phyloP scores from a whole-genome alignment of 2,113 vertebrate species.

The Vidua macroura region DNA sequence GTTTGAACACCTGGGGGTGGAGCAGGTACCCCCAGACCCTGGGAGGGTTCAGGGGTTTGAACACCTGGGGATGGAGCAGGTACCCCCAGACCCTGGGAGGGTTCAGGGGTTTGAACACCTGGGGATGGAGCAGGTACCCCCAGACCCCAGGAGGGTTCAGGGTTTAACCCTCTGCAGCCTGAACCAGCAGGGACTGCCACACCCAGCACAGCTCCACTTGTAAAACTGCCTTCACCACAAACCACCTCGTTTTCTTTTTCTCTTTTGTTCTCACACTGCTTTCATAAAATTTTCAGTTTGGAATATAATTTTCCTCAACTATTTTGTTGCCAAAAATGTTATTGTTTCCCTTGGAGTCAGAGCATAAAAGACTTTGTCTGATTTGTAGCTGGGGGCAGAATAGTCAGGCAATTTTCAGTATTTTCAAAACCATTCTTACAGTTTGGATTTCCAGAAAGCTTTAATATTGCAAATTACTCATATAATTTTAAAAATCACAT shows the following conservation, averaged over 20 bases:
- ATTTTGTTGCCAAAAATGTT: not conserved
- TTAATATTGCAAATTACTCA: not conserved
- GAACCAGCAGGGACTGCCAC: not conserved
- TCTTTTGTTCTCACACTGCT: not conserved
- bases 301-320: not conserved
- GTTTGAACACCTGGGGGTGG: too few relatives aligned
- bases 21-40: too few relatives aligned
- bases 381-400: not conserved
- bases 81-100: too few relatives aligned
- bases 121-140: too few relatives aligned
- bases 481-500: not conserved
- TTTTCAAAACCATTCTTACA: not conserved
- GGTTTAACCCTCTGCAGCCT: not conserved
- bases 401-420: not conserved
- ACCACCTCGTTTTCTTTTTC: not conserved
- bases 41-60: too few relatives aligned
- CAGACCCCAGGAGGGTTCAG: not conserved
- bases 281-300: not conserved
- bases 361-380: not conserved
- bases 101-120: not conserved
- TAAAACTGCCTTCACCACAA: not conserved
- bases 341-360: not conserved
- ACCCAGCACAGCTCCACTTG: not conserved
- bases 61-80: too few relatives aligned
- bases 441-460: not conserved